A percentile compares a stretch with the other conserved stretches of the same genome.
These are phyloP conservation scores for Nesoenas mayeri DNA, from an alignment of 2,113 vertebrate genomes.

Conservation along the genomic window DNA sequence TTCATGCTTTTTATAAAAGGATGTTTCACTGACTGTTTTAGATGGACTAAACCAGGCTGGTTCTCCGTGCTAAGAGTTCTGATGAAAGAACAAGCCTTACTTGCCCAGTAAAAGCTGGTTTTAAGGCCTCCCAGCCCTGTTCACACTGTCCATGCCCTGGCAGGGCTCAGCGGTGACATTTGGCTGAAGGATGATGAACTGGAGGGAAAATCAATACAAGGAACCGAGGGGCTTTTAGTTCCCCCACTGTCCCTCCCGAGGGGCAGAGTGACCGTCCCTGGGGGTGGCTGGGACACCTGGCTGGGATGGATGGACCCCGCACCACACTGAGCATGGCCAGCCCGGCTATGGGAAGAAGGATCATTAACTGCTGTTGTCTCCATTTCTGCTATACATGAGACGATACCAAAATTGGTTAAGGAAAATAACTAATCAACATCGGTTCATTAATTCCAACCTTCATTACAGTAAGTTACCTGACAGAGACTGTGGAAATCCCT, in stretches of 20 bases:
- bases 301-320: not conserved
- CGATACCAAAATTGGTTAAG: not conserved
- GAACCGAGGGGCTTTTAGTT: not conserved
- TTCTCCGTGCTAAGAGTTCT: not conserved
- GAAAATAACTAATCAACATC: not conserved
- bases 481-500: not conserved
- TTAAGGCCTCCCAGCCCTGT: not conserved
- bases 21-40: not conserved
- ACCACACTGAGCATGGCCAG: not conserved
- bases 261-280: not conserved
- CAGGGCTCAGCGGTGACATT: not conserved
- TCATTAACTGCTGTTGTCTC: not conserved
- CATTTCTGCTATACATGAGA: not conserved
- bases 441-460: not conserved
- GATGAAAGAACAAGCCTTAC: not conserved
- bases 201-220: not conserved
- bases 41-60: not conserved
- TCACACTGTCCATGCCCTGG: fast-evolving
- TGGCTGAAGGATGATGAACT: not conserved
- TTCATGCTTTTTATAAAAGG: not conserved
- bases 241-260: not conserved
- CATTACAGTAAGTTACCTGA: not conserved
- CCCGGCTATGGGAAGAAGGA: not conserved
- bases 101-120: not conserved
- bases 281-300: too few relatives aligned